phyloP scores from a whole-genome alignment of 2,888 invertebrate species.

The Cataglyphis cursor region DNA sequence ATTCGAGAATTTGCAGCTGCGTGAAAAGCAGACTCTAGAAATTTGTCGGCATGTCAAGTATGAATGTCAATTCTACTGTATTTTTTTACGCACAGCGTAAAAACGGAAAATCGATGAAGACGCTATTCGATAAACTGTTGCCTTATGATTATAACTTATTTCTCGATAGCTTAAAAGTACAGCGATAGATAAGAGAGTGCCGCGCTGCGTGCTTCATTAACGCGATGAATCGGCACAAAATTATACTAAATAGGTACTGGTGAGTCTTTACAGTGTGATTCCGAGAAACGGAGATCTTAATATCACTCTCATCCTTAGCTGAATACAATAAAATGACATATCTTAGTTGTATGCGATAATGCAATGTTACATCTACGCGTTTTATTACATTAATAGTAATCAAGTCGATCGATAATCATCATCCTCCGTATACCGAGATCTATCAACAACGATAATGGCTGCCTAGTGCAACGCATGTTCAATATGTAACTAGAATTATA shows the following conservation, averaged over 20 bases:
- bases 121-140: conserved; percentile 2
- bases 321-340: neutral
- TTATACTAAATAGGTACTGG: conserved; percentile 3
- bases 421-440: conserved; percentile 23
- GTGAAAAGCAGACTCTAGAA: neutral
- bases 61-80: neutral
- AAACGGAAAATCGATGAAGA: neutral
- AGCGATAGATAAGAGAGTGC: conserved; percentile 10
- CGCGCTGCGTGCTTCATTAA: neutral
- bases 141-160: conserved; percentile 15
- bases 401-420: conserved; percentile 43
- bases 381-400: conserved; percentile 23
- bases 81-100: neutral
- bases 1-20: neutral
- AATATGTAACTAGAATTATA: conserved; percentile 34
- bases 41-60: neutral
- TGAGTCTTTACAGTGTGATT: neutral
- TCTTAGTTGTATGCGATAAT: conserved; percentile 13
- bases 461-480: conserved; percentile 50
- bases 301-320: neutral
- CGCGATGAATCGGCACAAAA: conserved; percentile 10
- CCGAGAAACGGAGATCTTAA: conserved; percentile 16
- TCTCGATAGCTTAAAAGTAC: conserved; percentile 25
- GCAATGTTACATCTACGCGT: conserved; percentile 7
- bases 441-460: conserved; percentile 62